phyloP scores from a whole-genome alignment of 2,888 invertebrate genomes.

The Pristionchus fissidentatus region DNA sequence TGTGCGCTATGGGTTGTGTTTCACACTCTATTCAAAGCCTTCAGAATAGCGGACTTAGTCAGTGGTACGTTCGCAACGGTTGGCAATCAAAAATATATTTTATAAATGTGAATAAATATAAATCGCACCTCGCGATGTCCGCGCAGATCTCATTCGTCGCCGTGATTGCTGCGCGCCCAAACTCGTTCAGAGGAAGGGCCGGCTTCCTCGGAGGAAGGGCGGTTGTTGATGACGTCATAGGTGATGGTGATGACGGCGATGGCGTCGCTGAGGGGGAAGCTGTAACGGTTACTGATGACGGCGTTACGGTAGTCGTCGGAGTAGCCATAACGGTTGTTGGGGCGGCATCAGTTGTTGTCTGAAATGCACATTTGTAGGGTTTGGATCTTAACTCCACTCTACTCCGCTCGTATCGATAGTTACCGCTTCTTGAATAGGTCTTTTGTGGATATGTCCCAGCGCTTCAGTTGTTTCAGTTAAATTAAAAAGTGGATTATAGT shows the following conservation, averaged over 20 bases:
- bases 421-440: too few relatives aligned
- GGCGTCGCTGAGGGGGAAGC: neutral
- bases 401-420: too few relatives aligned
- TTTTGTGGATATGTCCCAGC: too few relatives aligned
- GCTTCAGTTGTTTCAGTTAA: too few relatives aligned
- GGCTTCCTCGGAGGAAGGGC: neutral
- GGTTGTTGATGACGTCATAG: neutral
- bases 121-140: constrained; percentile 45
- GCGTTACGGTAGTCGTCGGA: neutral
- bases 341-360: neutral
- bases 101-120: too few relatives aligned
- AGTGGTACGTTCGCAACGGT: neutral
- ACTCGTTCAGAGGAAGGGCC: neutral
- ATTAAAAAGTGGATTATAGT: too few relatives aligned
- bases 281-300: neutral
- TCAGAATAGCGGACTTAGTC: neutral
- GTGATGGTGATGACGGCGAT: neutral
- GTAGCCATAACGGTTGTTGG: neutral
- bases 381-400: too few relatives aligned
- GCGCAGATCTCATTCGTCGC: constrained; percentile 46
- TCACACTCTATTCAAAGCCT: neutral
- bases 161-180: constrained; percentile 12
- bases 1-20: neutral
- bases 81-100: neutral
- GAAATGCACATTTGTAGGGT: too few relatives aligned